Conservation (phyloP, 2,113 vertebrate genomes). For the Bufo gargarizans region DNA sequence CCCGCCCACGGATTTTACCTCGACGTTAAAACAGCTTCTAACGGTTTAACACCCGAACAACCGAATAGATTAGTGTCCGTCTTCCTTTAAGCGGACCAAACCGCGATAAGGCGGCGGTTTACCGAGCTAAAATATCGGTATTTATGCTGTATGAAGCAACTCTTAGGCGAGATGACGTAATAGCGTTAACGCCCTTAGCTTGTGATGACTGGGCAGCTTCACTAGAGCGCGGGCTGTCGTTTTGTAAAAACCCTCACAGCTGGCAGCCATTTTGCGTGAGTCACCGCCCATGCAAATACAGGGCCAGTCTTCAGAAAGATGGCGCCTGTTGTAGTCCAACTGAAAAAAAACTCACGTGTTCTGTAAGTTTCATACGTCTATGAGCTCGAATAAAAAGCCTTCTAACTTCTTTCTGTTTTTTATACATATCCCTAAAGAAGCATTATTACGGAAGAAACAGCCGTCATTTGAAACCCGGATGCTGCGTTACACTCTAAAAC, state of each 20-base stretch:
- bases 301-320: background rate
- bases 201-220: background rate
- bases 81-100: no score
- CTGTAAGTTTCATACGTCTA: background rate
- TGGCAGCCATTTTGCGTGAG: background rate
- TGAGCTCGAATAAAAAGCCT: background rate
- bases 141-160: background rate
- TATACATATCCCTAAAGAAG: background rate
- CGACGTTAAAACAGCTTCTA: background rate
- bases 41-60: background rate
- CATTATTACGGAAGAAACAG: no score
- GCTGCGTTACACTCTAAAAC: no score
- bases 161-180: background rate
- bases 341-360: background rate
- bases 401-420: background rate
- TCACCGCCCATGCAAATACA: fast-evolving
- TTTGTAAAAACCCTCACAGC: background rate
- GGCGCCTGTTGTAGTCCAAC: background rate
- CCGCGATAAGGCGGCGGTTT: background rate
- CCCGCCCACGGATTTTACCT: background rate
- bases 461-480: no score
- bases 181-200: background rate
- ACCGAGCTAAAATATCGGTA: background rate
- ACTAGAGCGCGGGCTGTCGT: background rate
- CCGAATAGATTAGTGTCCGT: background rate